A percentile compares a stretch with the other conserved stretches of the same genome.
phyloP scores from a whole-genome alignment of 2,888 invertebrate genomes.

The Lepidonotus clava region DNA sequence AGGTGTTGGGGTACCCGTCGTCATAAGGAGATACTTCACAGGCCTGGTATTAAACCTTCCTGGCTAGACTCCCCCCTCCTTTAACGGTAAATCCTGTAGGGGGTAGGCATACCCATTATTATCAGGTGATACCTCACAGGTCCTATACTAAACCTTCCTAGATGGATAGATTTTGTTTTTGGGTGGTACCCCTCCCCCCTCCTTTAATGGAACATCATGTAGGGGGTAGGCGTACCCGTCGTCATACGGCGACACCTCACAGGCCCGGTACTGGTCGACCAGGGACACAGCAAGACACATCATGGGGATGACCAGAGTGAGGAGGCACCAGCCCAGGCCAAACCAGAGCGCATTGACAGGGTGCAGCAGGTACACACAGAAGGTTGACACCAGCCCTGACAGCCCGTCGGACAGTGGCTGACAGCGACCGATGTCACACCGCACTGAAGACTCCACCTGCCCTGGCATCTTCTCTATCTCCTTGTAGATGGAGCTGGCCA shows the following conservation, averaged over 20 bases:
- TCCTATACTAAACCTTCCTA: no score
- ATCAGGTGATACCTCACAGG: no score
- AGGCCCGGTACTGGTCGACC: background rate
- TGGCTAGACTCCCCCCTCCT: no score
- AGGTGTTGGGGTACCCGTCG: no score
- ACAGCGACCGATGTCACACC: constrained; percentile 38
- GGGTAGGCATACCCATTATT: no score
- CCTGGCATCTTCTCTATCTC: background rate
- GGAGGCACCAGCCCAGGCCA: constrained; percentile 4
- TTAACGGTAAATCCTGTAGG: no score
- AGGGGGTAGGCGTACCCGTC: no score
- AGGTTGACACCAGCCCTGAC: background rate
- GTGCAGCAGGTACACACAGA: background rate
- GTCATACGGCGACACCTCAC: background rate
- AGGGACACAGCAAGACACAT: background rate
- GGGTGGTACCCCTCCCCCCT: no score
- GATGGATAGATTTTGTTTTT: no score
- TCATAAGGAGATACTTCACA: background rate
- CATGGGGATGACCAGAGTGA: background rate
- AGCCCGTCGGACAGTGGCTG: background rate
- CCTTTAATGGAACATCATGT: no score
- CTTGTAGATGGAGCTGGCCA: background rate
- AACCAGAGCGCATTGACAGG: constrained; percentile 39
- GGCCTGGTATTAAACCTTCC: background rate
- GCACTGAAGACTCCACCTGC: background rate